Conservation (phyloP, 2,888 invertebrate species). For the Pharmacophagus antenor region DNA sequence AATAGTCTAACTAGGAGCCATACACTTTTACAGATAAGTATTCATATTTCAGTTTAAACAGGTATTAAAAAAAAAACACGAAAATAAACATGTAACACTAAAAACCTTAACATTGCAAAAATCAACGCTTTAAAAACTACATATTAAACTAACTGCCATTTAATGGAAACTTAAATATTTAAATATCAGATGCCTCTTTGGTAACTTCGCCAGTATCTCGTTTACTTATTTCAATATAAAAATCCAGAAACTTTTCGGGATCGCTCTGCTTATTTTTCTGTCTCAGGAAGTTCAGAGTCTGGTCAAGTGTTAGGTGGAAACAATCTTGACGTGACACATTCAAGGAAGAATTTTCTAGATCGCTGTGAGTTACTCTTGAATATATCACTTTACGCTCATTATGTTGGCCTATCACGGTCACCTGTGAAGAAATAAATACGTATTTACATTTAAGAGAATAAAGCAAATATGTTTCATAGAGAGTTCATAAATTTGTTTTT, state of each 20-base stretch:
- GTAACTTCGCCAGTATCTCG: constrained; percentile 23
- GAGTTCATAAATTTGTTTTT: too few species aligned
- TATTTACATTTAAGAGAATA: too few species aligned
- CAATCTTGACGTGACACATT: constrained; percentile 65
- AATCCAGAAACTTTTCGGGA: constrained; percentile 54
- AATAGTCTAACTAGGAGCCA: too few species aligned
- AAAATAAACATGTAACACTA: too few species aligned
- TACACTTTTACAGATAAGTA: too few species aligned
- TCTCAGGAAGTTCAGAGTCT: constrained; percentile 64
- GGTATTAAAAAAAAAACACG: too few species aligned
- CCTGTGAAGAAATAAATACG: constrained; percentile 41
- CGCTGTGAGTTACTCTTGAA: constrained; percentile 64
- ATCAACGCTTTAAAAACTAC: neutral
- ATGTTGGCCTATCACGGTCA: constrained; percentile 56
- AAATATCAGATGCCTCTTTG: constrained; percentile 17
- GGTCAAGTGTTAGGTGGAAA: constrained; percentile 66
- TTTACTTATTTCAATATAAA: constrained; percentile 39
- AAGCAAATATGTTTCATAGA: too few species aligned
- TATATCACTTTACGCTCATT: constrained; percentile 57
- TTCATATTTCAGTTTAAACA: too few species aligned
- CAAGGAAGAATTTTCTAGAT: constrained; percentile 59
- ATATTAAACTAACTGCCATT: neutral
- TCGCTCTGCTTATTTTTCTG: constrained; percentile 58
- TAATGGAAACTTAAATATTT: constrained; percentile 2
- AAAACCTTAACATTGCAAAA: neutral